Evolutionary conservation across 2,113 vertebrate species (phyloP), one percentile per base, ranked within the genome.

Genomic region (Dascyllus trimaculatus): DNA sequence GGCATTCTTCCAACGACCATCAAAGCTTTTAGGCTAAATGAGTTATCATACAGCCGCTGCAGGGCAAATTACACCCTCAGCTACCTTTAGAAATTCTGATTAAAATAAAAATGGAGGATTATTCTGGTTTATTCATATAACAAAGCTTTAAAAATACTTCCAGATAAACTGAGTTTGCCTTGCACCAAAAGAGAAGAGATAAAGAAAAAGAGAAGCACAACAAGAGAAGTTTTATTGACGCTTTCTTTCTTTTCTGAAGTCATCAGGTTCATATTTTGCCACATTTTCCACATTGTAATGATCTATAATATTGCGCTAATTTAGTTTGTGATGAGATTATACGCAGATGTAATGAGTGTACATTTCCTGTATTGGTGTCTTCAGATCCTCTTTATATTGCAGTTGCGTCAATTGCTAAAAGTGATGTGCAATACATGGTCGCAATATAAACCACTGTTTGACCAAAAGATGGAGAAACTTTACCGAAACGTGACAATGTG

Each of bases 21-120:
- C n/a, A 43, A 26, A 38, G 24, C 21, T 56, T 32, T 62, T 15
- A 49, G 38, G 29, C 54, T 68, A 46, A 53, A 38, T 57, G 32
- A 75, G 26, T 63, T 45, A 69, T 17, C 18, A 4, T 5, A 52
- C 17, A 75, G 59, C 81, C 78, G 75, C 57, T 51, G 45, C 21
- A 26, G 21, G 11, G 29, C 1, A 65, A 53, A 78, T 25, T 22
- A 22, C 48, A 48, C 11, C 0, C 4, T 45, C 22, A 43, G n/a
- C 8, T 11, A 40, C 7, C 3, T 46, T 18, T 57, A 25, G 15
- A 76, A 78, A 22, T 26, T 26, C 61, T n/a, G 9, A 18, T 19
- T 45, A 14, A 45, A 54, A 2, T 11, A 11, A 7, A 65, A 32
- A 29, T 29, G 22, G 3, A 26, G 32, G 22, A 14, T 22, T 38